phyloP scores from a whole-genome alignment of 1,140 invertebrate species.

The Arion vulgaris region DNA sequence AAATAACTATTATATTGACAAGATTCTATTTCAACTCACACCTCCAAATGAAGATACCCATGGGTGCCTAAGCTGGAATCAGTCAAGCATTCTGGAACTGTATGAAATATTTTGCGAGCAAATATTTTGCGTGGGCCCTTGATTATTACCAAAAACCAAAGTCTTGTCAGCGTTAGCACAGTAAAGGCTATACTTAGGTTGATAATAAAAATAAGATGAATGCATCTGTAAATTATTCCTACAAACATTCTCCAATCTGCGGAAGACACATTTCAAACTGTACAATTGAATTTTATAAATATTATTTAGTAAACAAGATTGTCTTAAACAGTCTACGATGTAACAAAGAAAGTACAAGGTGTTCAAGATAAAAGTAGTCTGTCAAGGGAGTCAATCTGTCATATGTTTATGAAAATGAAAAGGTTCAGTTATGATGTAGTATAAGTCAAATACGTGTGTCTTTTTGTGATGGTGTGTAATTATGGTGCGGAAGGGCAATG shows the following conservation, averaged over 20 bases:
- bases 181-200: background rate
- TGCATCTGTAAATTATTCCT: background rate
- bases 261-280: background rate
- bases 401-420: no score
- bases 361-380: no score
- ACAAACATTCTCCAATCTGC: background rate
- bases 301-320: no score
- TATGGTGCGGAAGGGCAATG: no score
- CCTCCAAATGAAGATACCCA: constrained; percentile 59
- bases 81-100: constrained; percentile 47
- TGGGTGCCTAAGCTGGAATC: constrained; percentile 56
- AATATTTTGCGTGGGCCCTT: constrained; percentile 18
- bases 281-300: no score
- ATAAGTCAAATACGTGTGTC: no score
- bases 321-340: no score
- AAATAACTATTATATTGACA: background rate
- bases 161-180: background rate
- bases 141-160: background rate
- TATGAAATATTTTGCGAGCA: background rate
- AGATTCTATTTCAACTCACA: constrained; percentile 17
- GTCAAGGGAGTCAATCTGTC: no score
- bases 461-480: no score
- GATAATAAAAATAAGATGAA: background rate
- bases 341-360: no score
- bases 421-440: no score